Percentiles rank a stretch among this genome's conserved stretches.
phyloP scores from a whole-genome alignment of 2,113 vertebrate genomes.

The Sardina pilchardus region DNA sequence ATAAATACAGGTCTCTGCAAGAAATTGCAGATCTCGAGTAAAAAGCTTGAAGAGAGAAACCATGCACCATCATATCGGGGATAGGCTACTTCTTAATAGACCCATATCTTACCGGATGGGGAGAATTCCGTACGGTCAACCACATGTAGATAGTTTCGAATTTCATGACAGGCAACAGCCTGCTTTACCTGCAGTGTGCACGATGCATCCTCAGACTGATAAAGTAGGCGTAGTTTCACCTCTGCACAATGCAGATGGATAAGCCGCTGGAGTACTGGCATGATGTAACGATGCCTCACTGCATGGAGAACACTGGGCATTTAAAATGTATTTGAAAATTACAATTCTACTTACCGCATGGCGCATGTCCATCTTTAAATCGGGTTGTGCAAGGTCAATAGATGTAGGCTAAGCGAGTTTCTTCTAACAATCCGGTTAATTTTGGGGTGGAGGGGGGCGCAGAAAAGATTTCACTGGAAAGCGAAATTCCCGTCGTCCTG shows the following conservation, averaged over 20 bases:
- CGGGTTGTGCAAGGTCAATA: constrained; percentile 31
- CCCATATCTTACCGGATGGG: neutral
- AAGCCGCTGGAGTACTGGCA: constrained; percentile 18
- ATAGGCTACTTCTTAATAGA: neutral
- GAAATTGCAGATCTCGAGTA: neutral
- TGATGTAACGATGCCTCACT: neutral
- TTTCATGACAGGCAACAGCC: constrained; percentile 1
- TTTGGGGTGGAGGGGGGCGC: neutral
- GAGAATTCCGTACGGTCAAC: constrained; percentile 7
- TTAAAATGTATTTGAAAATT: constrained; percentile 21
- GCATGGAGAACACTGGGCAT: constrained; percentile 4
- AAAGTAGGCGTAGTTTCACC: constrained; percentile 38
- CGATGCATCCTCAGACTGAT: constrained; percentile 34
- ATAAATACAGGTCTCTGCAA: neutral
- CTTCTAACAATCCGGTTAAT: neutral
- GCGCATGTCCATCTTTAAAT: constrained; percentile 43
- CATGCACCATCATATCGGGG: neutral
- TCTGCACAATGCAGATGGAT: constrained; percentile 38
- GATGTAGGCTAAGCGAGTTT: neutral
- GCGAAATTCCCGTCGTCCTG: neutral
- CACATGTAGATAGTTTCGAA: neutral
- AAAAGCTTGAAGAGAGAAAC: neutral
- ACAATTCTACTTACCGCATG: constrained; percentile 41
- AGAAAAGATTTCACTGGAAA: neutral
- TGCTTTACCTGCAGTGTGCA: constrained; percentile 45